A percentile compares a stretch with the other conserved stretches of the same genome.
These are phyloP conservation scores for Hestina assimilis DNA, from an alignment of 1,140 invertebrate genomes.

Conservation along the genomic window DNA sequence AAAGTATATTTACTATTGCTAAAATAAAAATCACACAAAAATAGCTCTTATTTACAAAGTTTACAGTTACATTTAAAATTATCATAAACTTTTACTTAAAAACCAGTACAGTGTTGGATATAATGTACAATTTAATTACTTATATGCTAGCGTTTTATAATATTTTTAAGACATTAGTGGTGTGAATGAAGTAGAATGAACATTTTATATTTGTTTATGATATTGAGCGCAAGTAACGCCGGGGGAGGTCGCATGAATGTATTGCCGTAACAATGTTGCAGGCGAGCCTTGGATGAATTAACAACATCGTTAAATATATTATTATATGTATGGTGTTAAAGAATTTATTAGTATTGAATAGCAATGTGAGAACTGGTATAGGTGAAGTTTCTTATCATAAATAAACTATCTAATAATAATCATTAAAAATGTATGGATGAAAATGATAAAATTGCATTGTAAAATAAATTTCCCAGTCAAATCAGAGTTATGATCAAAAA, in stretches of 20 bases:
- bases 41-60: not conserved
- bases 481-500: too few species aligned
- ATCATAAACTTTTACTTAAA: too few species aligned
- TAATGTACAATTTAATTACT: not conserved
- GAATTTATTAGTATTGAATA: too few species aligned
- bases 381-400: too few species aligned
- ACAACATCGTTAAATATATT: not conserved
- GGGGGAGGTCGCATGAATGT: not conserved
- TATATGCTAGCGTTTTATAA: not conserved
- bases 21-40: not conserved
- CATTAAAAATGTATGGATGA: too few species aligned
- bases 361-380: too few species aligned
- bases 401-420: too few species aligned
- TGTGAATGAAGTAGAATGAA: not conserved
- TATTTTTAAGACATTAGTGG: not conserved
- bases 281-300: not conserved
- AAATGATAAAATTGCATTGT: too few species aligned
- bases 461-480: too few species aligned
- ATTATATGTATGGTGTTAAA: too few species aligned
- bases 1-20: not conserved
- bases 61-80: not conserved
- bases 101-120: too few species aligned
- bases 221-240: not conserved
- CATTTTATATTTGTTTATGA: conserved; percentile 2
- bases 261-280: not conserved